Base-by-base conservation (phyloP, 2,797 vertebrate species). In the Rhynchotus rufescens region DNA sequence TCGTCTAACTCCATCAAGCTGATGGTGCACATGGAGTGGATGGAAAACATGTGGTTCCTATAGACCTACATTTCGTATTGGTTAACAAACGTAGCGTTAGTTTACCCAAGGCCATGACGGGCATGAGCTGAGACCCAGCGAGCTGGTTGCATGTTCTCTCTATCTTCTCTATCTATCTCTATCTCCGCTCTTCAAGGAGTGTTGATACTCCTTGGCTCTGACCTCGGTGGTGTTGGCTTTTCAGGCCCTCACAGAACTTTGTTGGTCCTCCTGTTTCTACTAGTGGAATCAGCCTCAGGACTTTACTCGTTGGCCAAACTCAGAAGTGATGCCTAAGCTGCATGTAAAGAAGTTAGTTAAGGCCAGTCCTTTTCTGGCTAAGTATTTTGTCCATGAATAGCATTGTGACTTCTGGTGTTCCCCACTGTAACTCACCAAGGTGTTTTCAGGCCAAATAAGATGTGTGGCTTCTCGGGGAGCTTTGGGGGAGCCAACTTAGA, bases 1-100 rank as follows among this genome's bases (percentile, higher is more conserved):
- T 96, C 92, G 90, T 94, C 82, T 95, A 95, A 94, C 94, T 96
- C 91, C 89, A 86, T 95, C 93, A 96, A 92, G 92, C 90, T 94
- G 86, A 90, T 87, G 91, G 69, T 94, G 93, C 80, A 86, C 91
- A 81, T 86, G 82, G 85, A 77, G 89, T 75, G 78, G 93, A 72
- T 91, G 80, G 90, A 96, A 95, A 95, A 90, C 90, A 94, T 94
- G 90, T 95, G 92, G 89, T 91, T 95, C 84, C 56, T 80, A 84
- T 90, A 89, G 81, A 92, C 60, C 62, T 67, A 76, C 67, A 83
- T 96, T 96, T 95, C 68, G 72, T 91, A 88, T 82, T 87, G 66
- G 74, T 87, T 94, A 91, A 84, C 84, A 88, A 95, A 95, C 1
- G 10, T 42, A 86, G 72, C 68, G 7, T 76, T 89, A 12, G 38